Evolutionary conservation across 2,888 invertebrate species (phyloP).

Genomic region (Tachystola acroxantha): DNA sequence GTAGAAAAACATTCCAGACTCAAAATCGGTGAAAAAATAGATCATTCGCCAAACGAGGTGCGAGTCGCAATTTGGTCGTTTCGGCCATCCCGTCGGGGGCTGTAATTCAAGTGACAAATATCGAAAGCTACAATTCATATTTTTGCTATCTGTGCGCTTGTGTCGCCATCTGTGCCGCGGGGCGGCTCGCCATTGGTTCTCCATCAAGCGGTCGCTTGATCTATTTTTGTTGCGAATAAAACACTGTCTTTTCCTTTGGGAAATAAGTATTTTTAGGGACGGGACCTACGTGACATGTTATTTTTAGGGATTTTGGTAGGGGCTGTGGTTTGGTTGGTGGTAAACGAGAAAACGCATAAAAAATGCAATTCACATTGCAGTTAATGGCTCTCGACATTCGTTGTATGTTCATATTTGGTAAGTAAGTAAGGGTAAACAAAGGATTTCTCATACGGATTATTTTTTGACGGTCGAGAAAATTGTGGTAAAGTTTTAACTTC

Average conservation of each 20-base stretch:
- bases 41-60: slow-evolving; percentile 55
- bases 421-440: too few species aligned
- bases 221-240: slow-evolving; percentile 75
- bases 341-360: slow-evolving; percentile 52
- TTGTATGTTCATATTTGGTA: too few species aligned
- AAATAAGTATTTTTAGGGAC: slow-evolving; percentile 69
- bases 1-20: slow-evolving; percentile 2
- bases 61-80: slow-evolving; percentile 55
- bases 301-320: slow-evolving; percentile 42
- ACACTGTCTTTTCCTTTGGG: slow-evolving; percentile 69
- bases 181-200: slow-evolving; percentile 71
- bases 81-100: slow-evolving; percentile 64
- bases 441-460: too few species aligned
- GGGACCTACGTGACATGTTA: slow-evolving; percentile 55
- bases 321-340: slow-evolving; percentile 38
- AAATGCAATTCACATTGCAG: slow-evolving; percentile 37
- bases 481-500: slow-evolving; percentile 20
- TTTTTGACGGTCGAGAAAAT: too few species aligned
- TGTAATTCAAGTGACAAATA: slow-evolving; percentile 79
- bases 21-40: slow-evolving; percentile 10
- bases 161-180: slow-evolving; percentile 74
- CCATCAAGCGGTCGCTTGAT: slow-evolving; percentile 72
- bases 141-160: slow-evolving; percentile 72
- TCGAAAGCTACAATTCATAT: slow-evolving; percentile 76
- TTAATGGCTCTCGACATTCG: slow-evolving; percentile 8